Conservation (phyloP, 2,113 vertebrate species). For the Toxostoma redivivum region DNA sequence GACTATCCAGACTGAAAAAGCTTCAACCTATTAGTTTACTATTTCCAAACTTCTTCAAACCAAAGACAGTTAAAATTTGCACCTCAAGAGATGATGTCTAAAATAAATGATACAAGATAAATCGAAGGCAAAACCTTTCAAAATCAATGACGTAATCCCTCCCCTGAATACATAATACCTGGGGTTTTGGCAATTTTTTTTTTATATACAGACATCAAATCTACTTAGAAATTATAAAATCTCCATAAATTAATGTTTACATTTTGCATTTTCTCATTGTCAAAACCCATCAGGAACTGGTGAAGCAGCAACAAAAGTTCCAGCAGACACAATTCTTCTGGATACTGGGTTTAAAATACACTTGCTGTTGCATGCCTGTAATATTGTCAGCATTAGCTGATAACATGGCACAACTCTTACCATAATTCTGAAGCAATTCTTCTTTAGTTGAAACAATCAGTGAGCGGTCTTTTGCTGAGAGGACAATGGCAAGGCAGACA, state of each 20-base stretch:
- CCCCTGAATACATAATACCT: not conserved
- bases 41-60: not conserved
- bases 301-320: not conserved
- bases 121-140: not conserved
- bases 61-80: not conserved
- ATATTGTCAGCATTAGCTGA: not conserved
- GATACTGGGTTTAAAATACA: not conserved
- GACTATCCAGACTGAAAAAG: not conserved
- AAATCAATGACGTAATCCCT: not conserved
- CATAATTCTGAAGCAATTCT: constrained; percentile 91
- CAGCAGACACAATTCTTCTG: not conserved
- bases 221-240: not conserved
- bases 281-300: not conserved
- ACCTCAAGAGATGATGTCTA: not conserved
- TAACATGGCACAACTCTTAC: constrained; percentile 44
- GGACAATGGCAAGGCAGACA: constrained; percentile 89
- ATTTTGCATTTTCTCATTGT: not conserved
- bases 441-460: constrained; percentile 97
- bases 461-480: constrained; percentile 89
- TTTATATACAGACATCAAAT: not conserved
- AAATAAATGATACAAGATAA: not conserved
- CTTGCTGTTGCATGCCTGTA: not conserved
- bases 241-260: not conserved
- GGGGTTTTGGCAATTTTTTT: fast-evolving
- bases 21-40: not conserved